phyloP scores from a whole-genome alignment of 2,113 vertebrate genomes.

The Halcyon senegalensis region DNA sequence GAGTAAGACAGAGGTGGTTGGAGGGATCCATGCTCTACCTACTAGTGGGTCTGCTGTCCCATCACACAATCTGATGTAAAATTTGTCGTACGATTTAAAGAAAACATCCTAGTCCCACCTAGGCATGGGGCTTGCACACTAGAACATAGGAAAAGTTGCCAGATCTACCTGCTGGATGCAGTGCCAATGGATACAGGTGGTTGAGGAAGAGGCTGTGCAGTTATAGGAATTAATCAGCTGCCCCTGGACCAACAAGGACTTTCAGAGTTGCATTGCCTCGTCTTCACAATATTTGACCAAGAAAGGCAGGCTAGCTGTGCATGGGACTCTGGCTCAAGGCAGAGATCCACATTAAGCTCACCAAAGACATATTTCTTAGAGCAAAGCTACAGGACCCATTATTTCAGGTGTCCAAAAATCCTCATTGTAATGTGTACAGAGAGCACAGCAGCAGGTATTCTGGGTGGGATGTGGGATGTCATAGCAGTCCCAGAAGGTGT shows the following conservation, averaged over 20 bases:
- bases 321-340: neutral
- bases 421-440: neutral
- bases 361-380: neutral
- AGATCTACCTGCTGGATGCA: neutral
- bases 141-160: neutral
- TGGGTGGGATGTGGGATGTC: neutral
- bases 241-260: neutral
- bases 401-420: neutral
- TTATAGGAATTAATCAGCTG: neutral
- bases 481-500: neutral
- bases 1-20: neutral
- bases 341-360: neutral
- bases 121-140: neutral
- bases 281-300: neutral
- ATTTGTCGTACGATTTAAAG: neutral
- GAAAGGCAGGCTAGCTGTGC: neutral
- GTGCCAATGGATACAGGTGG: too few relatives aligned
- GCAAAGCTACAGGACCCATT: neutral
- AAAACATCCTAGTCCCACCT: neutral
- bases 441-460: neutral
- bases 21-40: accelerated
- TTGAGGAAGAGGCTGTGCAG: neutral
- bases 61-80: neutral
- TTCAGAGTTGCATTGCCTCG: neutral
- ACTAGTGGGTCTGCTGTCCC: neutral